Conservation (phyloP, 2,888 invertebrate genomes). For the Catocala sponsa region DNA sequence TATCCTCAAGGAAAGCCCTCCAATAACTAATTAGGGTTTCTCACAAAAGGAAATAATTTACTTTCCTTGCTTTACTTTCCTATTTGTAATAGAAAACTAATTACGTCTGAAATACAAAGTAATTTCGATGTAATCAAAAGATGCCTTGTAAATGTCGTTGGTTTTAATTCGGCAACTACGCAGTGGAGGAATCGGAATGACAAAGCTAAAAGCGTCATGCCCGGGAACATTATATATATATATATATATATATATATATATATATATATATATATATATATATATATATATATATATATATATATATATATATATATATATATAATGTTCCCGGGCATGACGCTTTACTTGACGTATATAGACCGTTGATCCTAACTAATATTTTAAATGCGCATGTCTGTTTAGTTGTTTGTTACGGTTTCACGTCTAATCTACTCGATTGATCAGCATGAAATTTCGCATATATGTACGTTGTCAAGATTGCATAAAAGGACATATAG, state of each 20-base stretch:
- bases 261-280: no score
- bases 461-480: no score
- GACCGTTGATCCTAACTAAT: not conserved
- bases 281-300: no score
- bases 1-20: slow-evolving; percentile 3
- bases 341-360: no score
- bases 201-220: not conserved
- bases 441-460: no score
- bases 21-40: slow-evolving; percentile 24
- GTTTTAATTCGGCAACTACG: slow-evolving; percentile 27
- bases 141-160: slow-evolving; percentile 30
- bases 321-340: no score
- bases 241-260: no score
- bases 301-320: no score
- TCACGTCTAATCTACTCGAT: no score
- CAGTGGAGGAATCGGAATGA: slow-evolving; percentile 27
- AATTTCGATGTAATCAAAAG: slow-evolving; percentile 41
- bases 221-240: not conserved
- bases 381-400: not conserved
- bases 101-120: slow-evolving; percentile 42
- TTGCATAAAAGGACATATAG: no score
- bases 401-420: no score
- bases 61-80: slow-evolving; percentile 25
- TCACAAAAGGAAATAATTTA: slow-evolving; percentile 39
- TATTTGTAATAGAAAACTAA: slow-evolving; percentile 51